These are phyloP conservation scores for Drosophila nasuta DNA, from an alignment of 1,140 invertebrate species.

Conservation along the genomic window DNA sequence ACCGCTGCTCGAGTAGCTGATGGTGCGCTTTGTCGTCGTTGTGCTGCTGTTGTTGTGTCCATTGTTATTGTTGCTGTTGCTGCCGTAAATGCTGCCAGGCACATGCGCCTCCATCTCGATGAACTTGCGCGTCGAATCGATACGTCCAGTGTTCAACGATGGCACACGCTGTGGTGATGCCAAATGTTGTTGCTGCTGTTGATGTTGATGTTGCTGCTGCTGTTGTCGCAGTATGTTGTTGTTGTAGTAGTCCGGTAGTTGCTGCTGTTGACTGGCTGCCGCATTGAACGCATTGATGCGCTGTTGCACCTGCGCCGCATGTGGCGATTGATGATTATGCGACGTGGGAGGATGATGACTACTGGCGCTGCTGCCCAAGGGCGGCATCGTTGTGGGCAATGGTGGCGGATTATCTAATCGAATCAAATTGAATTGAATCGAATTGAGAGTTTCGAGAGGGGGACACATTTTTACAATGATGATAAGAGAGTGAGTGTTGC, in stretches of 20 bases:
- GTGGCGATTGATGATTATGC: constrained; percentile 59
- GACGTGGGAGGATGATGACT: constrained; percentile 36
- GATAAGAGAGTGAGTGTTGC: constrained; percentile 24
- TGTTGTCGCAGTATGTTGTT: constrained; percentile 55
- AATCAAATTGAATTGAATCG: constrained; percentile 44
- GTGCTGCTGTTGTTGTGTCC: constrained; percentile 28
- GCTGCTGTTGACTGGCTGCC: constrained; percentile 59
- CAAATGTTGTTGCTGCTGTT: constrained; percentile 49
- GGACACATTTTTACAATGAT: constrained; percentile 50
- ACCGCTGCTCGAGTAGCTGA: constrained; percentile 68
- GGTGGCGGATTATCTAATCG: constrained; percentile 83
- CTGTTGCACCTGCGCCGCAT: constrained; percentile 78
- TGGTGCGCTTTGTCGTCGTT: constrained; percentile 44
- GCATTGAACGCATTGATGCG: constrained; percentile 83
- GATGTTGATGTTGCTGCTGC: constrained; percentile 52
- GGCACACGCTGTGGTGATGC: constrained; percentile 57
- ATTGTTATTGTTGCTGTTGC: constrained; percentile 35
- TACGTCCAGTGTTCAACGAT: constrained; percentile 51
- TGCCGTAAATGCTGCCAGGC: constrained; percentile 33
- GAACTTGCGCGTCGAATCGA: constrained; percentile 72
- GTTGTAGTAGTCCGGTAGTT: constrained; percentile 64
- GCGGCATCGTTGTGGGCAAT: constrained; percentile 84
- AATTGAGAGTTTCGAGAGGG: constrained; percentile 22
- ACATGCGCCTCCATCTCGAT: constrained; percentile 76
- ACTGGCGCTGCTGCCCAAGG: constrained; percentile 60